Evolutionary conservation across 2,888 invertebrate species (phyloP).

Genomic region (Dolomedes plantarius): DNA sequence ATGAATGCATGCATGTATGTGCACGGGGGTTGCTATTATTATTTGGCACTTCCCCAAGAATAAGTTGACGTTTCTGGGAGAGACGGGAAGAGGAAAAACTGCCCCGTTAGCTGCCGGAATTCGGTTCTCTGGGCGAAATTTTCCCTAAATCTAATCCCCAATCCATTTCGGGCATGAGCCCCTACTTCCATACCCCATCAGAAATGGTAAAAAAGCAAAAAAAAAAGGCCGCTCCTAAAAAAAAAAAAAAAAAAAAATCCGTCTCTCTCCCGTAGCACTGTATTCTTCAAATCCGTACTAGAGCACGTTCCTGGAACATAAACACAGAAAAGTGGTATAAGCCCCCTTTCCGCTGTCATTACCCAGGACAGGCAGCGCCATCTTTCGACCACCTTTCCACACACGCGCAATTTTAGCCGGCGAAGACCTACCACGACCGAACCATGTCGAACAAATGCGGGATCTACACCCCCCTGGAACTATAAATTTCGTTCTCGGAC

Average conservation of each 20-base stretch:
- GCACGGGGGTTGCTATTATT: not conserved
- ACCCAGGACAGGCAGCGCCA: not conserved
- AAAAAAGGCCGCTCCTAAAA: not conserved
- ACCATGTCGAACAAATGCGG: conserved; percentile 5
- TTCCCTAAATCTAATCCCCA: too few species aligned
- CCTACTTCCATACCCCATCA: too few species aligned
- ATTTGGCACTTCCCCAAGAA: not conserved
- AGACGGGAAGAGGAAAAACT: not conserved
- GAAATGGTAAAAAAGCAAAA: too few species aligned
- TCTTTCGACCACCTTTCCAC: conserved; percentile 1
- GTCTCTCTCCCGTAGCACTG: not conserved
- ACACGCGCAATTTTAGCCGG: not conserved
- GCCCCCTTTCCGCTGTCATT: not conserved
- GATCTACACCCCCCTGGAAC: not conserved
- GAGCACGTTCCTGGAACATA: not conserved
- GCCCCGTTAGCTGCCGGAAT: too few species aligned
- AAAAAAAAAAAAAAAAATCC: not conserved
- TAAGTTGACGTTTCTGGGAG: not conserved
- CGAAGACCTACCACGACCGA: not conserved
- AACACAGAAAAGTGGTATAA: conserved; percentile 1
- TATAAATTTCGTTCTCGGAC: not conserved
- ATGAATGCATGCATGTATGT: not conserved
- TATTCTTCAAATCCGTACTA: conserved; percentile 9
- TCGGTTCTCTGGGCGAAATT: too few species aligned
- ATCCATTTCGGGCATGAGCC: too few species aligned